Base-by-base conservation (phyloP, 2,113 vertebrate species). In the Pygoscelis adeliae region DNA sequence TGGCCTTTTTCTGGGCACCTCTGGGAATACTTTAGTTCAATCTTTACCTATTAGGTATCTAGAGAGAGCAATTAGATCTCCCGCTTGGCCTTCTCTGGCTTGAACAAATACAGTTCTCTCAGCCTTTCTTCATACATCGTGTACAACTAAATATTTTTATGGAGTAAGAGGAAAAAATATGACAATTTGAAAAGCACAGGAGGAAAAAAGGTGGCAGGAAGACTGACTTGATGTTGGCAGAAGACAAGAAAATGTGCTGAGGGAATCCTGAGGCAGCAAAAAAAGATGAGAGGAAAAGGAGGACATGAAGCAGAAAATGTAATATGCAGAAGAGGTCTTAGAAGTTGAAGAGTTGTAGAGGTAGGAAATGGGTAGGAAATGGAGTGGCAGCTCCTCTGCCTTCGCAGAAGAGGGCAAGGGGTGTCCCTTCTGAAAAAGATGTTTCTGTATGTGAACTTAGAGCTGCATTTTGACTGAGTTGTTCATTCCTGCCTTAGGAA, bases 371-470 rank as follows among this genome's bases (percentile, higher is more conserved):
- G 26, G 10, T 50, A 74, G 55, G 21, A 87, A 93, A 80, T 5
- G 1, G 16, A 71, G 19, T 70, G 19, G 13, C 20, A 49, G 36
- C 4, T 34, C 26, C 17, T 52, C 44, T n/a, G 0, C 10, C 2
- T 8, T 34, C 8, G 4, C 15, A 74, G 21, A 22, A 80, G 19
- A 76, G 18, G 5, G 14, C 17, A 83, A 79, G 15, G 9, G 7
- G 3, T 3, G 0, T 53, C 12, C 6, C 16, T 25, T 70, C 59
- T 66, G 47, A 38, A 89, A 76, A 91, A 22, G 5, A 27, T 69
- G 16, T 7, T 74, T 88, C 15, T 56, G 1, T 62, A 42, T 21
- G 21, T 83, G 38, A 27, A 74, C 5, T 53, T 46, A 72, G 1
- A 77, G 15, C 7, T 69, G 38, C 11, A 19, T 50, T 87, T 81